Evolutionary conservation across 1,140 invertebrate genomes (phyloP), one percentile per base, ranked within the genome.

Genomic region (Diorhabda carinulata): DNA sequence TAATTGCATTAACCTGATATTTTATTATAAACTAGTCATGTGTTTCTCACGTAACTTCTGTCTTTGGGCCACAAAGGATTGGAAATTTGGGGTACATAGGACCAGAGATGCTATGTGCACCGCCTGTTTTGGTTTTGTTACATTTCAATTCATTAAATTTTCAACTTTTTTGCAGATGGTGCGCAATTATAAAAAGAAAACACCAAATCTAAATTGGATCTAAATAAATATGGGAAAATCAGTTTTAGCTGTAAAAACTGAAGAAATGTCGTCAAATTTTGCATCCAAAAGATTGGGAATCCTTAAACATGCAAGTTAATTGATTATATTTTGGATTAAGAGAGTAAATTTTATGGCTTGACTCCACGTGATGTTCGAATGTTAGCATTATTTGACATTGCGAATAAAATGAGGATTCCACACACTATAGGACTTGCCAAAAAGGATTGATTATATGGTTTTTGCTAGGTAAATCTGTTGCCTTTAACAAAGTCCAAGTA

Each of bases 401-500:
- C 25, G 25, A 1, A 25, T 25, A 25, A 25, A 25, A 25, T 25
- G 25, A 25, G 25, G 25, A 25, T 25, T 25, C 25, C 25, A 1
- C 25, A 25, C 25, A 25, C 25, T 25, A 25, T 25, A 25, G 25
- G 25, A 25, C 25, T 25, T 25, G 25, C 25, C 2, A 25, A 25
- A 25, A 25, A 25, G 25, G 25, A 25, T 25, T 25, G 25, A 1
- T 25, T 25, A 25, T 25, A 25, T 25, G 25, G 25, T 1, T 25
- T 25, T 25, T 25, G 25, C 25, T 1, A 25, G 25, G 1, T 25
- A 25, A 25, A 25, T 25, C 64, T 3, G 59, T 67, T 72, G 79
- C 71, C 10, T 79, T 80, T 69, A 80, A 78, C 69, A 75, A 64
- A 57, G 70, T 71, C 4, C 73, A 80, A 4, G 64, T 75, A 9